Conservation (phyloP, 2,797 vertebrate species). For the Fistularia tabacaria region DNA sequence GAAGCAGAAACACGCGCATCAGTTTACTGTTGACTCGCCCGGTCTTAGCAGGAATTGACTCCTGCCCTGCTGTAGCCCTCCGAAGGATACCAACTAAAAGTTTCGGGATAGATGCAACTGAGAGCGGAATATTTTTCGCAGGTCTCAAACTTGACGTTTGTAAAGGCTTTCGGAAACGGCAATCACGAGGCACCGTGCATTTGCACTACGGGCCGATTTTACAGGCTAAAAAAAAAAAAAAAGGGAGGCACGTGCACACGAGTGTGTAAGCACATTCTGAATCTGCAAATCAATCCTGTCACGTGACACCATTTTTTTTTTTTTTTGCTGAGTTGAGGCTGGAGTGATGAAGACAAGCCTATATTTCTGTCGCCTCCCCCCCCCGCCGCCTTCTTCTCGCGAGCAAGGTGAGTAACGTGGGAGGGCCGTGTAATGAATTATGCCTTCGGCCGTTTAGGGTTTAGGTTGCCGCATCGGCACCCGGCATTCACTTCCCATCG, state of each 20-base stretch:
- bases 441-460: slow-evolving; percentile 46
- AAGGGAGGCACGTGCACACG: no score
- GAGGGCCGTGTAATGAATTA: slow-evolving; percentile 54
- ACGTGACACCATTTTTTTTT: no score
- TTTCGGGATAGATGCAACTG: neutral
- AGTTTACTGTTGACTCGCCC: slow-evolving; percentile 1
- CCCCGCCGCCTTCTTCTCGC: slow-evolving; percentile 12
- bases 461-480: slow-evolving; percentile 32
- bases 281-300: no score
- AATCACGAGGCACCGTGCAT: no score
- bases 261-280: no score
- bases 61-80: neutral
- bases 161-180: neutral
- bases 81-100: neutral
- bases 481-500: slow-evolving; percentile 35
- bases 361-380: slow-evolving; percentile 31
- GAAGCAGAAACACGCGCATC: neutral
- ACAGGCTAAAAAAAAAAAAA: no score
- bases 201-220: no score
- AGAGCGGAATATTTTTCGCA: neutral
- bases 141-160: neutral
- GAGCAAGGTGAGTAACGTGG: slow-evolving; percentile 38
- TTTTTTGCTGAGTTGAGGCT: neutral
- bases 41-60: neutral
- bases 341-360: slow-evolving; percentile 38